Base-by-base conservation (phyloP, 2,113 vertebrate genomes). In the Piprites chloris region DNA sequence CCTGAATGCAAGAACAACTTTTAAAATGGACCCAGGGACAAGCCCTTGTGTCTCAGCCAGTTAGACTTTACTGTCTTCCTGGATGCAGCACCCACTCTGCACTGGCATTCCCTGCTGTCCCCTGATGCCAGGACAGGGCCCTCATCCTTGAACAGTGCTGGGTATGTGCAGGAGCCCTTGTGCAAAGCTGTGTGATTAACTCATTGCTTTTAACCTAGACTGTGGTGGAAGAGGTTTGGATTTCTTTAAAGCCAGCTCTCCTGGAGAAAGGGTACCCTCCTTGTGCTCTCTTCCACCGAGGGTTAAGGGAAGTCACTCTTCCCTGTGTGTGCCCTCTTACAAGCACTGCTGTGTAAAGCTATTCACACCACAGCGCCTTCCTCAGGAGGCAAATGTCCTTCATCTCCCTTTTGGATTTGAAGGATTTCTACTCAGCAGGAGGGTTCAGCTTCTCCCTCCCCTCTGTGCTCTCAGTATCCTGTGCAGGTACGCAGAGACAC, bases 301-400 rank as follows among this genome's bases (percentile, higher is more conserved):
- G 6, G 7, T 17, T 63, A 53, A 26, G 21, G 21, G n/a, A 12
- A 0, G 0, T 28, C 6, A 3, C 2, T 1, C n/a, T 77, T 33
- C 44, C 33, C 50, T 7, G 0, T 6, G 4, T 18, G 11, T 14
- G 28, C 41, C 37, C 14, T 78, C 50, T 44, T 7, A 44, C 12
- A 14, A 23, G 32, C 0, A 0, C 47, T 52, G 42, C 62, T 46
- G 17, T 33, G 73, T 65, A 56, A 50, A 26, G 27, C 55, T 37
- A 4, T 26, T 80, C 35, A 10, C 49, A 16, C 28, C 1, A 0
- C 63, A 46, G 44, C 27, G 47, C 33, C 41, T 73, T 92, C 33
- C 49, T 23, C 16, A 8, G 35, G 24, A 52, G 9, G 19, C 8
- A 46, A 19, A 35, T 14, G 4, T 33, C 73, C 53, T 10, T 66